Conservation (phyloP, 2,113 vertebrate species). For the Mastomys natalensis region DNA sequence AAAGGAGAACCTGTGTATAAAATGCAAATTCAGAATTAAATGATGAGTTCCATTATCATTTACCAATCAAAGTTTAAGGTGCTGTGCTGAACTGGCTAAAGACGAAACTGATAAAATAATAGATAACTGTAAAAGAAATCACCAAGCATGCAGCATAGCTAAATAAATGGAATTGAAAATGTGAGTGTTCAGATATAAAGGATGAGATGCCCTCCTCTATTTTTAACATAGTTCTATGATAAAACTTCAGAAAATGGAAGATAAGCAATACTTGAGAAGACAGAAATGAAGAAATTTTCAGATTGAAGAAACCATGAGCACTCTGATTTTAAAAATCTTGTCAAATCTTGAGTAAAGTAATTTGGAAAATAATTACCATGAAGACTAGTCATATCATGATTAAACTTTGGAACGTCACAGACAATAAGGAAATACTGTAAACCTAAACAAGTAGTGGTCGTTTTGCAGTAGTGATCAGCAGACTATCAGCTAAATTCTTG, state of each 20-base stretch:
- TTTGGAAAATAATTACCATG: slow-evolving; percentile 13
- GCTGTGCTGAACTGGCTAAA: not conserved
- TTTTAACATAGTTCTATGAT: not conserved
- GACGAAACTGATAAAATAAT: not conserved
- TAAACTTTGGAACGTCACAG: not conserved
- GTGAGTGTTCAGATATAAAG: not conserved
- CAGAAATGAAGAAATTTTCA: not conserved
- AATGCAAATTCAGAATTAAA: not conserved
- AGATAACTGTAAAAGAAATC: not conserved
- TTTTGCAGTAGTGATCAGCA: not conserved
- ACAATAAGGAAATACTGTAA: not conserved
- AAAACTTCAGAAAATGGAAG: not conserved
- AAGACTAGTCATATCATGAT: not conserved
- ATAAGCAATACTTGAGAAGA: not conserved
- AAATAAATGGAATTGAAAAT: not conserved
- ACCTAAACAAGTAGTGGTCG: not conserved
- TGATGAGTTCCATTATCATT: not conserved
- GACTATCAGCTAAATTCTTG: not conserved
- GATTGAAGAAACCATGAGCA: not conserved
- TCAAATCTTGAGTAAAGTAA: not conserved
- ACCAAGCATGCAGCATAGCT: not conserved
- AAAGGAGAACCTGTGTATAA: not conserved
- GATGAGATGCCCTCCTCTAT: not conserved
- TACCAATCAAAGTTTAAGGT: not conserved
- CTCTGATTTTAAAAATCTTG: slow-evolving; percentile 40